Evolutionary conservation across 2,797 vertebrate species (phyloP).

Genomic region (Euphonia xanthogaster): DNA sequence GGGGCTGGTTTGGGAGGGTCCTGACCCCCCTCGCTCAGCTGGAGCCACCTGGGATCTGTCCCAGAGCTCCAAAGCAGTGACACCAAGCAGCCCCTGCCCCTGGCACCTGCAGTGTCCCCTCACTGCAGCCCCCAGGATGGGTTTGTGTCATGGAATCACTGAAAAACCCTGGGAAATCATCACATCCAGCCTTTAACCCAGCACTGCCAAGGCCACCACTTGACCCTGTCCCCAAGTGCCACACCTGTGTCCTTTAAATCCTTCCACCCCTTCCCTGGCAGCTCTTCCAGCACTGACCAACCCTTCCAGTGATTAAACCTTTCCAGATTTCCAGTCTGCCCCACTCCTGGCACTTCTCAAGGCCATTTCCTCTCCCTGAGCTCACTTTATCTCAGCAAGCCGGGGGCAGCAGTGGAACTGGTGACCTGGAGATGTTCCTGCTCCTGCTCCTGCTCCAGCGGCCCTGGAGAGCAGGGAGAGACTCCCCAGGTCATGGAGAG

Average conservation of each 20-base stretch:
- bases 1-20: not conserved
- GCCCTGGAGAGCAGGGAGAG: not conserved
- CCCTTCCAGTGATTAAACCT: not conserved
- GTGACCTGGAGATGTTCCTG: not conserved
- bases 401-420: accelerated
- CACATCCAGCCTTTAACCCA: not conserved
- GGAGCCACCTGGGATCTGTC: not conserved
- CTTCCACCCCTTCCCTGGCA: not conserved
- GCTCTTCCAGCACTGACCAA: not conserved
- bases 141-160: not conserved
- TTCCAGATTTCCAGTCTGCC: not conserved
- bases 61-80: accelerated
- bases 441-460: not conserved
- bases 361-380: not conserved
- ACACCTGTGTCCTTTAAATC: not conserved
- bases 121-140: not conserved
- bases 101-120: not conserved
- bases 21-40: accelerated
- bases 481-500: not conserved
- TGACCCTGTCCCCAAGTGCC: not conserved
- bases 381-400: accelerated
- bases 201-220: not conserved
- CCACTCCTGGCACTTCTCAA: not conserved
- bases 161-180: accelerated
- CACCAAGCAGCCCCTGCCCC: not conserved